A percentile compares a stretch with the other conserved stretches of the same genome.
Evolutionary conservation across 2,797 vertebrate species (phyloP).

Genomic region (Rousettus madagascariensis): DNA sequence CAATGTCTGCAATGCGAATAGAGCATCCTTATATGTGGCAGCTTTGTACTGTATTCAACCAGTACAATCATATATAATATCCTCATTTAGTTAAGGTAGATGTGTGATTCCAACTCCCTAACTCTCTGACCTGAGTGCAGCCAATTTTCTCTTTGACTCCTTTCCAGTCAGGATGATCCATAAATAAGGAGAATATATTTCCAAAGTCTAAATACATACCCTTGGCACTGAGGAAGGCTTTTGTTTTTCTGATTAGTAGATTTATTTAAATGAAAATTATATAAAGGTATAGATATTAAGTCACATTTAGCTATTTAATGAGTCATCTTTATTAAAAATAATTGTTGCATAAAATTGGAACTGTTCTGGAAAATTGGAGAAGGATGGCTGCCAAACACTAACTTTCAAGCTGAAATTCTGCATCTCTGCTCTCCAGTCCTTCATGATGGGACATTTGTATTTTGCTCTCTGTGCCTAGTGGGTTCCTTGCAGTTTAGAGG

Average conservation of each 20-base stretch:
- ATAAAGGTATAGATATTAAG: constrained; percentile 35
- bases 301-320: constrained; percentile 16
- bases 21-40: background rate
- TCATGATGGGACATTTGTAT: background rate
- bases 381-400: background rate
- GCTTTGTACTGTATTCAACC: background rate
- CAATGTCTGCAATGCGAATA: background rate
- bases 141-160: background rate
- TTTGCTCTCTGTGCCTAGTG: background rate
- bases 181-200: background rate
- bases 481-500: background rate
- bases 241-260: background rate
- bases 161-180: background rate
- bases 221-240: background rate
- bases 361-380: constrained; percentile 40
- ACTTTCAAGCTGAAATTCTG: background rate
- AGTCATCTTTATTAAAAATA: constrained; percentile 35
- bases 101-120: background rate
- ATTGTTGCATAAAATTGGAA: constrained; percentile 33
- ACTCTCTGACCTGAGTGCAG: background rate
- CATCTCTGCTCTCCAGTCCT: background rate
- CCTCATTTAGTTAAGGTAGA: background rate
- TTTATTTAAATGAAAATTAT: constrained; percentile 22
- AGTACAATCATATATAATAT: background rate
- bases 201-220: background rate